phyloP scores from a whole-genome alignment of 2,888 invertebrate species.

The Cabera pusaria region DNA sequence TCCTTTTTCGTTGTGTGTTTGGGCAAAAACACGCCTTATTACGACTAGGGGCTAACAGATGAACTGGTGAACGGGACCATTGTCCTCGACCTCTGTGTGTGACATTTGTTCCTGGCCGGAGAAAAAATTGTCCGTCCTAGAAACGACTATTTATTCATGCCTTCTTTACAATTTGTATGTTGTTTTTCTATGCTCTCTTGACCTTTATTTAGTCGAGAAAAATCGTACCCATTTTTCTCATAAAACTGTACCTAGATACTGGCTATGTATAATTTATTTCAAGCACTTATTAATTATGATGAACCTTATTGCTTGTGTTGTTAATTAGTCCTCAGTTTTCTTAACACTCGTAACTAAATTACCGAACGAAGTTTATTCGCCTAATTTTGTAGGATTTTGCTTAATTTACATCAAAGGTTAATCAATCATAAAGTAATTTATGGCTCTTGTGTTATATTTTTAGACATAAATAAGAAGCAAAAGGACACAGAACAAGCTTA shows the following conservation, averaged over 20 bases:
- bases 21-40: constrained; percentile 73
- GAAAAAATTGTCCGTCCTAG: constrained; percentile 43
- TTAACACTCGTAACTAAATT: constrained; percentile 15
- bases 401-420: constrained; percentile 36
- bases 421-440: constrained; percentile 40
- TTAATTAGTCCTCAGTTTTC: background rate
- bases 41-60: constrained; percentile 67
- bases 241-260: too few species aligned
- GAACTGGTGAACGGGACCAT: constrained; percentile 62
- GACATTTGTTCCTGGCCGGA: constrained; percentile 58
- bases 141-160: constrained; percentile 50
- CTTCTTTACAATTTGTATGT: constrained; percentile 38
- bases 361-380: constrained; percentile 17
- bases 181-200: constrained; percentile 13
- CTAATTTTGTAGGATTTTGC: constrained; percentile 26
- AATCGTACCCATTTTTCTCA: too few species aligned
- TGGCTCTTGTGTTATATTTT: constrained; percentile 30
- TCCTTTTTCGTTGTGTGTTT: constrained; percentile 66
- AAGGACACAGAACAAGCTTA: background rate
- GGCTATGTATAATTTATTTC: too few species aligned
- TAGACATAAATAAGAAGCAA: background rate
- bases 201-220: constrained; percentile 15
- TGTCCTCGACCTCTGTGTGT: constrained; percentile 63
- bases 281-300: too few species aligned
- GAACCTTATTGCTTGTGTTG: too few species aligned